These are phyloP conservation scores for Tinea trinotella DNA, from an alignment of 2,888 invertebrate species.

Conservation along the genomic window DNA sequence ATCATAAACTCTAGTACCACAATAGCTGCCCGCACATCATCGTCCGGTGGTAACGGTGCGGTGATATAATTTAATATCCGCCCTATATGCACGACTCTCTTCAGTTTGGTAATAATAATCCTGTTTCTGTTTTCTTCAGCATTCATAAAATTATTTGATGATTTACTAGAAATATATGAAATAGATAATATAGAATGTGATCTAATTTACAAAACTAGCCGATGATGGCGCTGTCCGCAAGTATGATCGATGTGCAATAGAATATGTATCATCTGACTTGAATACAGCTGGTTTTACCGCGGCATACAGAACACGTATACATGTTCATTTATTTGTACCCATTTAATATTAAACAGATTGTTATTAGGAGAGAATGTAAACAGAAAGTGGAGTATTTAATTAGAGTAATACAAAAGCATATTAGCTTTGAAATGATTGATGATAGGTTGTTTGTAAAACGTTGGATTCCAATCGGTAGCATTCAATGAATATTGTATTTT, in stretches of 20 bases:
- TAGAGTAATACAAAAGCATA: background rate
- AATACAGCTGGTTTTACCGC: background rate
- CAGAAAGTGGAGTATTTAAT: background rate
- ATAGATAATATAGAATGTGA: background rate
- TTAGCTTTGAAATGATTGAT: background rate
- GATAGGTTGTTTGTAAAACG: background rate
- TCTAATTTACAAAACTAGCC: background rate
- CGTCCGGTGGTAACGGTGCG: constrained; percentile 47
- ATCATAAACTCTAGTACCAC: constrained; percentile 31
- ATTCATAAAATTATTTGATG: background rate
- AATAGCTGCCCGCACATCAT: constrained; percentile 53
- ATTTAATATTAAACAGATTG: background rate
- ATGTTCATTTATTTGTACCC: background rate
- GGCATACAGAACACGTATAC: background rate
- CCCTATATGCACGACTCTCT: constrained; percentile 29
- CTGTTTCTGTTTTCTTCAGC: too few species aligned
- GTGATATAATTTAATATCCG: constrained; percentile 69
- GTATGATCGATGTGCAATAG: constrained; percentile 4
- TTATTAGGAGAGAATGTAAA: background rate
- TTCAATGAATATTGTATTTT: background rate
- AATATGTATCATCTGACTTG: background rate
- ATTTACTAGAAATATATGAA: too few species aligned
- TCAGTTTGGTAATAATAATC: background rate
- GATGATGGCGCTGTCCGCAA: background rate
- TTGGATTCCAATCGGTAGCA: background rate